A percentile compares a stretch with the other conserved stretches of the same genome.
Conservation (phyloP, 1,140 invertebrate genomes). For the Stegodyphus dumicola region DNA sequence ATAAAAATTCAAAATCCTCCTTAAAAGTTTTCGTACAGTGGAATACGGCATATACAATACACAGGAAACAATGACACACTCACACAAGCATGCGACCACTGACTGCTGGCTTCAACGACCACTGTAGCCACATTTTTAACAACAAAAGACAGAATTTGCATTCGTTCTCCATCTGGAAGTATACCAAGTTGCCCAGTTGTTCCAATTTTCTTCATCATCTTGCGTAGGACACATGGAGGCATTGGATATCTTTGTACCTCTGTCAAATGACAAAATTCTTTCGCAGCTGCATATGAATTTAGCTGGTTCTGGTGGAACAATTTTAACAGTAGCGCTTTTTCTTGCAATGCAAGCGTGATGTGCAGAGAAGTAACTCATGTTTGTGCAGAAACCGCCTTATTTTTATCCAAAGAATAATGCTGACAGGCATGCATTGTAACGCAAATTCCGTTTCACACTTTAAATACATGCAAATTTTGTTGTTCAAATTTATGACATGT, state of each 20-base stretch:
- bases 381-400: too few relatives aligned
- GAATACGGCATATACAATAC: background rate
- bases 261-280: background rate
- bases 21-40: background rate
- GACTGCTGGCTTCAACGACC: background rate
- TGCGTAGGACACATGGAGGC: background rate
- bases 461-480: too few relatives aligned
- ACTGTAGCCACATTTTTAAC: background rate
- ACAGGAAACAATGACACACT: slow-evolving; percentile 48
- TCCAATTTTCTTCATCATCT: background rate
- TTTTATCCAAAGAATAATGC: too few relatives aligned
- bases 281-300: background rate
- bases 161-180: background rate
- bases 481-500: too few relatives aligned
- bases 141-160: background rate
- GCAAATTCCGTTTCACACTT: too few relatives aligned
- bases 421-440: too few relatives aligned
- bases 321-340: too few relatives aligned
- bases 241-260: background rate
- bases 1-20: background rate
- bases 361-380: too few relatives aligned
- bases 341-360: too few relatives aligned
- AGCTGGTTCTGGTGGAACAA: background rate
- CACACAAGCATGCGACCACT: background rate
- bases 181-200: background rate